Evolutionary conservation across 2,113 vertebrate species (phyloP), one percentile per base, ranked within the genome.

Genomic region (Oryzias celebensis): DNA sequence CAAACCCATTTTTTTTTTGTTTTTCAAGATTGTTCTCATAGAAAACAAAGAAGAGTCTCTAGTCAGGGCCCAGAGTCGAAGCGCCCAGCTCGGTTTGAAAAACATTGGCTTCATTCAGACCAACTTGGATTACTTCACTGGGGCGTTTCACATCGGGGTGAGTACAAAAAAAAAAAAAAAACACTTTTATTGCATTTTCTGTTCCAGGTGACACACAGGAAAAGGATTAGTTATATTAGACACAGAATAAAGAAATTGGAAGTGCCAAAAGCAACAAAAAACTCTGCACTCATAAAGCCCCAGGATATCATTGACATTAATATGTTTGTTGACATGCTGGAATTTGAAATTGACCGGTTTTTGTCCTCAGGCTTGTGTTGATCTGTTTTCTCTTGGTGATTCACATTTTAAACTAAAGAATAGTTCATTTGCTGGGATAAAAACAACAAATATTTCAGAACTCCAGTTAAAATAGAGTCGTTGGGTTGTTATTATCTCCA

Each of bases 41-140:
- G 97, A 99, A 90, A 99, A 98, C 88, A 99, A 99, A 85, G 97
- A 98, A 58, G 90, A 98, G 70, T 99, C 97, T 23, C 85, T 99
- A 82, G 75, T 95, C 12, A 91, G 94, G 80, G 97, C 95, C 22
- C 93, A 94, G 86, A 90, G 91, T 57, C 93, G 97, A 82, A 91
- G 95, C 28, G 77, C 91, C 24, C 91, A 93, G 74, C 88, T 99
- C 5, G 91, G 93, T 26, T 91, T 99, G 78, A 90, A 69, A 65
- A 99, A 99, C 79, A 89, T 98, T 31, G 92, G 91, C 88, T 98
- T 99, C 80, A 90, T 98, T 89, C 97, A 99, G 91, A 92, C 96
- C 57, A 99, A 99, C 81, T 84, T 99, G 87, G 96, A 99, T 71
- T 97, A 98, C 82, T 99, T 97, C 88, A 94, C 86, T 16, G 97